Base-by-base conservation (phyloP, 2,888 invertebrate genomes). In the Tineola bisselliella region DNA sequence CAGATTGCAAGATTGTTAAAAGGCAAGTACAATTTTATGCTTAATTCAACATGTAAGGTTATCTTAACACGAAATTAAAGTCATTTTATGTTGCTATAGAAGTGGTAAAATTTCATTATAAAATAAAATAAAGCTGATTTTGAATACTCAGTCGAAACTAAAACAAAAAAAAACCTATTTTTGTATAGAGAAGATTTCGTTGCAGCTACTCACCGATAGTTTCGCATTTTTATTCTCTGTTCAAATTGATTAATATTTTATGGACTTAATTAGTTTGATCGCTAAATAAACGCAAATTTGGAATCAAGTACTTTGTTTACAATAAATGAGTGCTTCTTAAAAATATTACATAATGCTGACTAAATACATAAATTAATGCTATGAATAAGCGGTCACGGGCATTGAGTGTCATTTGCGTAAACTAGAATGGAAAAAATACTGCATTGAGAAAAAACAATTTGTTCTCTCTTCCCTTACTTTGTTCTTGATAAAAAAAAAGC, bases 281-380 rank as follows among this genome's bases (percentile, higher is more conserved):
- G 10, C 10, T 8, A 31, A 31, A 31, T 31, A 5, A 31, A 31
- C 10, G 31, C 31, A 31, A 31, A 31, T 8, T 31, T 10, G 5
- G 31, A 5, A 38, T 38, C n/a, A 38, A 38, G 10, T 12, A 38
- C 1, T 12, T n/a, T 11, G n/a, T 31, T 6, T 43, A 38, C 19
- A 33, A 17, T 59, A 12, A 18, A 13, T 17, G 44, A 60, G 60
- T 61, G 44, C 43, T 43, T 61, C 56, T 54, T 38, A 33, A 13
- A 18, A 61, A 58, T 62, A 59, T 60, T 64, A 64, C 62, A 65
- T 65, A 64, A 60, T 63, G 62, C 61, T 56, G 43, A 56, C 61
- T 62, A 61, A 63, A 62, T 58, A 63, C 62, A 61, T 59, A 63
- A 64, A 65, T 70, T 66, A 65, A 67, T 61, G 67, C 66, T 67